phyloP scores from a whole-genome alignment of 2,797 vertebrate species.

The Centroberyx gerrardi region DNA sequence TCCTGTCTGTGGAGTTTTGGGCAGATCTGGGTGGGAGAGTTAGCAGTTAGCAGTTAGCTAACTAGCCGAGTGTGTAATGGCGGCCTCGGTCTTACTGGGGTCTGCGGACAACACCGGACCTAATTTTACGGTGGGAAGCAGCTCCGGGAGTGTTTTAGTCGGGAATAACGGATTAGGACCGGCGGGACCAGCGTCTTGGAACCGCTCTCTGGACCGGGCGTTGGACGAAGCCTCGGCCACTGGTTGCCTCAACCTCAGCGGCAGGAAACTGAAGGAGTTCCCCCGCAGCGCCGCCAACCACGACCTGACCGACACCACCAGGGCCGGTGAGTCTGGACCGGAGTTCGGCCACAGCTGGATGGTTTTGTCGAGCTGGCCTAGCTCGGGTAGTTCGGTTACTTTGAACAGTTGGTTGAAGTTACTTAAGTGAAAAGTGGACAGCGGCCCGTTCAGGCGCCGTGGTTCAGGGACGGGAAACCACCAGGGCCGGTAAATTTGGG shows the following conservation, averaged over 20 bases:
- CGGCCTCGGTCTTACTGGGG: constrained; percentile 90
- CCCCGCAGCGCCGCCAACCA: constrained; percentile 93
- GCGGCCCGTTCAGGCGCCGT: no score
- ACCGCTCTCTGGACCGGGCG: constrained; percentile 93
- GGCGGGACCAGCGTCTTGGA: constrained; percentile 89
- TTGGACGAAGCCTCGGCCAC: constrained; percentile 94
- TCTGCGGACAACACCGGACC: constrained; percentile 85
- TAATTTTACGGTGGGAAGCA: constrained; percentile 75
- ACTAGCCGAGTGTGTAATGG: constrained; percentile 89
- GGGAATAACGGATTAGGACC: constrained; percentile 66
- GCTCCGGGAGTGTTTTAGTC: constrained; percentile 32
- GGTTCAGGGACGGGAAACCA: no score
- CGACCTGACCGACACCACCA: constrained; percentile 96
- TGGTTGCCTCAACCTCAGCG: constrained; percentile 93
- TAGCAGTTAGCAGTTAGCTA: constrained; percentile 80
- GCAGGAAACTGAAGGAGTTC: constrained; percentile 98
- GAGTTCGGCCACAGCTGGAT: not conserved
- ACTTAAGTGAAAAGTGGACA: no score
- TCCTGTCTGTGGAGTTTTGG: constrained; percentile 31
- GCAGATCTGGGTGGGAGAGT: constrained; percentile 65
- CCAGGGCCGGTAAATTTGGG: no score
- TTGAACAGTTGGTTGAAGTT: no score
- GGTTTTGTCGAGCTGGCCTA: no score
- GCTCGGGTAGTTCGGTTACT: no score
- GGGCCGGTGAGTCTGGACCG: constrained; percentile 88